Evolutionary conservation across 2,113 vertebrate genomes (phyloP).

Genomic region (Vireo altiloquus): DNA sequence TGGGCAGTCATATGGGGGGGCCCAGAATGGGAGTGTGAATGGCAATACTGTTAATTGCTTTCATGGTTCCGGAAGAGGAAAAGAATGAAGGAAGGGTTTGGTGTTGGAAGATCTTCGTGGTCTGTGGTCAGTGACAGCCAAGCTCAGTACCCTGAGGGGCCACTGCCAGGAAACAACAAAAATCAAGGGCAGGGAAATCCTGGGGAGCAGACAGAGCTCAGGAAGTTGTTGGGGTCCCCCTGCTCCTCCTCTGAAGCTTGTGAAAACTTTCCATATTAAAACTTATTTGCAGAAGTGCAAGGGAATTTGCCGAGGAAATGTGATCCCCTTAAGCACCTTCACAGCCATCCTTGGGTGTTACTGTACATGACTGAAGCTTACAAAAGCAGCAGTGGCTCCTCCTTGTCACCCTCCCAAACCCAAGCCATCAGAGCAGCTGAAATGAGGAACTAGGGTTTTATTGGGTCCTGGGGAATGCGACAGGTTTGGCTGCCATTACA

Average conservation of each 20-base stretch:
- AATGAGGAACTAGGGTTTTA: background rate
- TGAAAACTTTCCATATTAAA: background rate
- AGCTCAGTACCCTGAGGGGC: background rate
- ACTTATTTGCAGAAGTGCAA: background rate
- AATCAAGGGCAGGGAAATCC: background rate
- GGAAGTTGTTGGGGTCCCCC: background rate
- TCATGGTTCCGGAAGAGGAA: background rate
- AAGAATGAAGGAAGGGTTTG: background rate
- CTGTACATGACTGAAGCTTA: accelerated
- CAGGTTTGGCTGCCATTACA: background rate
- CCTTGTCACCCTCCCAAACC: background rate
- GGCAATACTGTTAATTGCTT: background rate
- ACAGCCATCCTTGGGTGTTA: background rate
- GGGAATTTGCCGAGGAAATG: background rate
- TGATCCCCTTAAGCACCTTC: background rate
- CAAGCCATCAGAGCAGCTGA: background rate
- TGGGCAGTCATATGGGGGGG: accelerated
- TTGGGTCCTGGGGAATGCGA: background rate
- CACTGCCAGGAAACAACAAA: background rate
- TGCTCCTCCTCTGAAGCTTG: background rate
- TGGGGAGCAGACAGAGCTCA: background rate
- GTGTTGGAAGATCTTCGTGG: background rate
- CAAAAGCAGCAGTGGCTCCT: background rate
- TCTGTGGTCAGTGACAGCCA: background rate
- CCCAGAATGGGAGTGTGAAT: background rate